These are phyloP conservation scores for Heteropelma amictum DNA, from an alignment of 2,888 invertebrate genomes.

Conservation along the genomic window DNA sequence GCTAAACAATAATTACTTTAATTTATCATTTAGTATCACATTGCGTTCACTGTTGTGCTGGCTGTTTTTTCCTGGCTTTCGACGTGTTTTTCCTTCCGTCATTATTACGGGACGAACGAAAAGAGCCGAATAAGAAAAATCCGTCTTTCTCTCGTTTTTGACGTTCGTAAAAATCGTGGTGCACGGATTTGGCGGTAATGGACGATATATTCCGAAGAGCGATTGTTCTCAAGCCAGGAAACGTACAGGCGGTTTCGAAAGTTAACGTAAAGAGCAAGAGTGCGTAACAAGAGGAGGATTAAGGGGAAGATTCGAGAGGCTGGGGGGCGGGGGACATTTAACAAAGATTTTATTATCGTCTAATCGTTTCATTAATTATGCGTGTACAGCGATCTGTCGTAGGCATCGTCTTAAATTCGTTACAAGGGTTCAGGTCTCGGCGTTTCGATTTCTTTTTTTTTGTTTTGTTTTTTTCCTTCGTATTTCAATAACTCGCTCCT, in stretches of 20 bases:
- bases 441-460: constrained; percentile 49
- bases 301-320: background rate
- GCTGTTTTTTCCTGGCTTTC: constrained; percentile 72
- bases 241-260: constrained; percentile 59
- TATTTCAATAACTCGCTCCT: background rate
- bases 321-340: constrained; percentile 33
- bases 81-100: constrained; percentile 46
- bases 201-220: background rate
- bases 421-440: constrained; percentile 60
- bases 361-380: constrained; percentile 57
- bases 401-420: constrained; percentile 60
- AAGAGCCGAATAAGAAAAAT: too few relatives aligned
- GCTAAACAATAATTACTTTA: constrained; percentile 75
- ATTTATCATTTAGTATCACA: constrained; percentile 78
- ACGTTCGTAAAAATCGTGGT: background rate
- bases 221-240: constrained; percentile 56
- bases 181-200: background rate
- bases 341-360: constrained; percentile 47
- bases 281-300: constrained; percentile 41
- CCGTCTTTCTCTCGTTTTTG: too few relatives aligned
- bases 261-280: constrained; percentile 53
- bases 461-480: constrained; percentile 5
- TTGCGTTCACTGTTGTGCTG: constrained; percentile 77
- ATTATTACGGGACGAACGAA: too few relatives aligned
- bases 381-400: constrained; percentile 65